Percentiles rank a stretch among this genome's conserved stretches.
phyloP scores from a whole-genome alignment of 92 coral and sea anemone genomes.

The Phymanthus crucifer region DNA sequence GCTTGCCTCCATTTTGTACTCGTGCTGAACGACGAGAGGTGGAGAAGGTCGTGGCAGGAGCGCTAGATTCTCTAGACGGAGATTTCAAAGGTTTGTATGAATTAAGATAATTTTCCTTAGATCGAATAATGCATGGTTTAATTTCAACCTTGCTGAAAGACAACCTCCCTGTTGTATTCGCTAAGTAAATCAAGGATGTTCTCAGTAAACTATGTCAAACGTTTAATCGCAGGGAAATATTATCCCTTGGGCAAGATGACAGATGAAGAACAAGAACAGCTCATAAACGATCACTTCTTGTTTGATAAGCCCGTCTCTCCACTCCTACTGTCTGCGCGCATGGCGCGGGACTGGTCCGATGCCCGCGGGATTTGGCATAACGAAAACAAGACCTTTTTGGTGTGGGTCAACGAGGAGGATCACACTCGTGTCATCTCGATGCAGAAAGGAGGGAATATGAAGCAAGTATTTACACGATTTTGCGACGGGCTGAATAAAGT shows the following conservation, averaged over 20 bases:
- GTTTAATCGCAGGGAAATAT: constrained; percentile 57
- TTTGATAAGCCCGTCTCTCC: constrained; percentile 97
- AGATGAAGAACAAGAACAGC: constrained; percentile 82
- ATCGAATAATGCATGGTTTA: too few species aligned
- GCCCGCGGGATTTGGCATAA: constrained; percentile 98
- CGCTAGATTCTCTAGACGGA: constrained; percentile 72
- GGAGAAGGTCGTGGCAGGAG: constrained; percentile 67
- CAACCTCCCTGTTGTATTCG: too few species aligned
- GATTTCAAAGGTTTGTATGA: constrained; percentile 60
- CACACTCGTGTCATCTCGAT: constrained; percentile 92
- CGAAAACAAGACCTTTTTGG: constrained; percentile 82
- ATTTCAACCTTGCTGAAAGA: too few species aligned
- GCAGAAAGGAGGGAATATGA: constrained; percentile 92
- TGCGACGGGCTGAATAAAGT: constrained; percentile 86
- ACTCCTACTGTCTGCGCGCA: constrained; percentile 83
- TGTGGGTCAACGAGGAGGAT: constrained; percentile 94
- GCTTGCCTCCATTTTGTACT: constrained; percentile 86
- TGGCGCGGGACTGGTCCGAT: constrained; percentile 99
- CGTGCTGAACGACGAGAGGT: constrained; percentile 89
- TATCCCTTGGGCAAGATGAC: constrained; percentile 93
- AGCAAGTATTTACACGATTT: constrained; percentile 80
- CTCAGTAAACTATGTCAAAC: not conserved
- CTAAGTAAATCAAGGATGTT: too few species aligned
- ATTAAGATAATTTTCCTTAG: not conserved
- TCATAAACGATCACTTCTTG: constrained; percentile 82